phyloP scores from a whole-genome alignment of 2,113 vertebrate species.

The Acanthisitta chloris region DNA sequence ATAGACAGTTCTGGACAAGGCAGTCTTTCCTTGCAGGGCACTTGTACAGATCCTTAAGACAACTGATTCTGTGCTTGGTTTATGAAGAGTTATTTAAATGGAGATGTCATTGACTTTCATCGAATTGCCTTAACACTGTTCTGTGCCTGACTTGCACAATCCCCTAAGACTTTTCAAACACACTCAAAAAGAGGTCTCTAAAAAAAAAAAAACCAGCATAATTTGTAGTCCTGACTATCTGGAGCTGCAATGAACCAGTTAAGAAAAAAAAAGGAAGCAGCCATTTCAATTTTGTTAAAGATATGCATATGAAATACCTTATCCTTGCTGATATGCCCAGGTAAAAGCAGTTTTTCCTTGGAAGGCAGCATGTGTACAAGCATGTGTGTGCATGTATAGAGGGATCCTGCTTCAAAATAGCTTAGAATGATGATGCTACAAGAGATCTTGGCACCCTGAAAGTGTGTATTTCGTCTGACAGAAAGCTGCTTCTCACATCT shows the following conservation, averaged over 20 bases:
- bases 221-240: background rate
- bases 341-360: background rate
- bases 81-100: background rate
- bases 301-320: background rate
- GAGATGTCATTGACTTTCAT: background rate
- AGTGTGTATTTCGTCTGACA: background rate
- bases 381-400: accelerated
- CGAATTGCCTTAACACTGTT: background rate
- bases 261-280: background rate
- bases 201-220: background rate
- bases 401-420: background rate
- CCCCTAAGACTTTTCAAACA: background rate
- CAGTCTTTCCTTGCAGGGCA: background rate
- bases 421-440: background rate
- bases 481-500: background rate
- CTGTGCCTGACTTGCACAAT: background rate
- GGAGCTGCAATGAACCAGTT: background rate
- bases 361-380: background rate
- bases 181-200: background rate
- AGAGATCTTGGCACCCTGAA: background rate
- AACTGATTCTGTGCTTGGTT: background rate
- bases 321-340: background rate
- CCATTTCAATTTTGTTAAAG: background rate
- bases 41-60: background rate
- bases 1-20: background rate